Evolutionary conservation across 1,140 invertebrate genomes (phyloP), one percentile per base, ranked within the genome.

Genomic region (Intoshia linei): DNA sequence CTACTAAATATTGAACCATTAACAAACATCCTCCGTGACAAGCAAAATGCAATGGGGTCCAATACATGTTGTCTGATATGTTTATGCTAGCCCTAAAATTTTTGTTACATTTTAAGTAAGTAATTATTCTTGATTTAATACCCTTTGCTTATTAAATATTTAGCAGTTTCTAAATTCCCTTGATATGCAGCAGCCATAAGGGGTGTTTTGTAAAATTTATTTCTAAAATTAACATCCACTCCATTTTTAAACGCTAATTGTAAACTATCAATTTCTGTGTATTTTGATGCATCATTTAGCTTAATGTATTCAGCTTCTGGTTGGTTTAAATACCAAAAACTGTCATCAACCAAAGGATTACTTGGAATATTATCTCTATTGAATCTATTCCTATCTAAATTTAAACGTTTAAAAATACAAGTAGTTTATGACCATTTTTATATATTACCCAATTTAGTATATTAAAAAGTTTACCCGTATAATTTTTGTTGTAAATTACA

Each of bases 181-280:
- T 44, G 36, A 19, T 45, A 36, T 40, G 48, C 48, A 3, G 57
- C 54, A 4, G 48, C 44, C 54, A 58, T 58, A 10, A 60, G 45
- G 6, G 57, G 54, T n/a, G 57, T 59, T 41, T 59, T 60, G 44
- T 50, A 59, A 41, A 49, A 58, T 39, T 50, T 55, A 42, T 59
- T 55, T 30, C 51, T 44, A 3, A 48, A 51, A 39, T 60, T 55
- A 5, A 55, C 50, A n/a, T 45, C 44, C 2, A 48, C 42, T 5
- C 54, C 54, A 37, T 43, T 44, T 20, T 43, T 40, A 19, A 57
- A 45, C 1, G 54, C 51, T 40, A 42, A 44, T 38, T 49, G 49
- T 34, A 59, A 18, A 6, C 55, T 52, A 33, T 54, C 51, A 32
- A 51, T 44, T 40, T 57, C 54, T 5, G 47, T 44, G 36, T 43